These are phyloP conservation scores for Sardinella longiceps DNA, from an alignment of 2,797 vertebrate species.

Conservation along the genomic window DNA sequence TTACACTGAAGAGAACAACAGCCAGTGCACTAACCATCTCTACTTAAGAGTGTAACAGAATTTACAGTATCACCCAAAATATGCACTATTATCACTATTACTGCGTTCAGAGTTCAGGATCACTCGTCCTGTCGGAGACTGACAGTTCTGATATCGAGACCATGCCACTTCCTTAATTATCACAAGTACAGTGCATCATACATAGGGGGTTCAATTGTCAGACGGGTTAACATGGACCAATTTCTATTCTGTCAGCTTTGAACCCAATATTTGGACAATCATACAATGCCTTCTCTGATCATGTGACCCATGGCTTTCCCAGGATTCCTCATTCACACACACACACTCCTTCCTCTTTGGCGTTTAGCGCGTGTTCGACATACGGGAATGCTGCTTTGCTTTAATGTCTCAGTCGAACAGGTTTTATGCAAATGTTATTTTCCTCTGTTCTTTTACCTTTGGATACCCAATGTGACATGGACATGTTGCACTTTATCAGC, in stretches of 20 bases:
- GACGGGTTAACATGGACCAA: not conserved
- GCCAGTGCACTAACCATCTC: not conserved
- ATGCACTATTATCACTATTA: conserved; percentile 8
- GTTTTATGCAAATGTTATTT: conserved; percentile 39
- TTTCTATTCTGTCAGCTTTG: not conserved
- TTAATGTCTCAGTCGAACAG: conserved; percentile 18
- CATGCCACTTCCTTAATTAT: not conserved
- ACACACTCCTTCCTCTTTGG: not conserved
- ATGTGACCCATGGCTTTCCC: not conserved
- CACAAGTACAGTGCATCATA: not conserved
- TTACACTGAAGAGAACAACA: not conserved
- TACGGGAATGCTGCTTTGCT: conserved; percentile 37
- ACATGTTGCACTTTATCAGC: conserved; percentile 57
- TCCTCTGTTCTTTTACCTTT: conserved; percentile 11
- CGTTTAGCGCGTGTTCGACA: not conserved
- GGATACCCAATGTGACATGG: conserved; percentile 36
- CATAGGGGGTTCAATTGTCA: not conserved
- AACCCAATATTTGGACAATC: not conserved
- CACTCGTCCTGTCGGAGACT: not conserved
- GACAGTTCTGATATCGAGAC: not conserved
- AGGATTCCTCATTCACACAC: not conserved
- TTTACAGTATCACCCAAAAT: not conserved
- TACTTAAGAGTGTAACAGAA: not conserved
- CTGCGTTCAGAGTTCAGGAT: no score
- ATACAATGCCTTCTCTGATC: not conserved